Evolutionary conservation across 2,113 vertebrate genomes (phyloP).

Genomic region (Heliornis fulica): DNA sequence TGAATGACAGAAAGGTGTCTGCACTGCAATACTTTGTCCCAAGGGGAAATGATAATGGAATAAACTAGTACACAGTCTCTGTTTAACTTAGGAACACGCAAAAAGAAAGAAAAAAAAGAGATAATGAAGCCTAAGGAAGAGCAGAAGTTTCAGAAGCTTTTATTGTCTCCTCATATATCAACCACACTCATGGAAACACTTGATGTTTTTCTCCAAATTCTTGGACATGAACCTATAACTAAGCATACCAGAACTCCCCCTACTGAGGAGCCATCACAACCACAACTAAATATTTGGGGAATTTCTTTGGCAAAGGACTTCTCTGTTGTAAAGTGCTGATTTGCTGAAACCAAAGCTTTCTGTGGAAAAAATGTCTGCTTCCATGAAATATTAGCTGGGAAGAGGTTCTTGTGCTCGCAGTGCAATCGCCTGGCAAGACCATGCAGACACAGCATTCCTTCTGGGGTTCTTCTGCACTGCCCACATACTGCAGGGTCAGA

Average conservation of each 20-base stretch:
- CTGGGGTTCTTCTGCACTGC: background rate
- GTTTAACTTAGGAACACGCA: background rate
- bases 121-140: background rate
- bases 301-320: background rate
- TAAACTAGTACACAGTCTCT: background rate
- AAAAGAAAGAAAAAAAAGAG: background rate
- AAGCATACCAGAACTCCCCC: constrained; percentile 54
- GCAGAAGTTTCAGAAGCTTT: background rate
- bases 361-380: background rate
- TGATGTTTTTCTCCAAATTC: background rate
- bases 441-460: background rate
- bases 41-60: background rate
- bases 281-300: constrained; percentile 19
- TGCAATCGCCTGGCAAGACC: background rate
- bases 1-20: background rate
- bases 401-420: background rate
- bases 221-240: background rate
- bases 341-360: constrained; percentile 17
- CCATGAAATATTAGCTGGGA: background rate
- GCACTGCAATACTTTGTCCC: background rate
- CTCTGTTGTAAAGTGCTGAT: background rate
- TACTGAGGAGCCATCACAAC: constrained; percentile 51
- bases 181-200: background rate
- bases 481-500: background rate
- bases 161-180: background rate